A percentile compares a stretch with the other conserved stretches of the same genome.
These are phyloP conservation scores for Aculops lycopersici DNA, from an alignment of 1,140 invertebrate species.

Conservation along the genomic window DNA sequence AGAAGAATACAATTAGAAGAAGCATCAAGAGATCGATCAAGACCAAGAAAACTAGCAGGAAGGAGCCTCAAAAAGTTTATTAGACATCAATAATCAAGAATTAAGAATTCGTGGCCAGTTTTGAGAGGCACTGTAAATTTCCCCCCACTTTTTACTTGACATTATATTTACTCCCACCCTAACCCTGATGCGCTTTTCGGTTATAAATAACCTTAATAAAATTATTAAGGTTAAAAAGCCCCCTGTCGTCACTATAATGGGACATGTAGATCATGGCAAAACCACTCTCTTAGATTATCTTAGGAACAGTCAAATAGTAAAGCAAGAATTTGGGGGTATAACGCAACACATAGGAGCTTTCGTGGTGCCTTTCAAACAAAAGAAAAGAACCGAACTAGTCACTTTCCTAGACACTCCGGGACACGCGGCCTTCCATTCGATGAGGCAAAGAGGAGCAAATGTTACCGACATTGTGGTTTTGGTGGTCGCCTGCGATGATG, in stretches of 20 bases:
- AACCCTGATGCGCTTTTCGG: too few relatives aligned
- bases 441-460: slow-evolving; percentile 60
- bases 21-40: too few relatives aligned
- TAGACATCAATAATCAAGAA: too few relatives aligned
- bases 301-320: slow-evolving; percentile 47
- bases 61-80: too few relatives aligned
- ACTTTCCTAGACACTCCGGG: slow-evolving; percentile 99
- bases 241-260: slow-evolving; percentile 90
- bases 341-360: slow-evolving; percentile 99
- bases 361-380: slow-evolving; percentile 9
- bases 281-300: slow-evolving; percentile 77
- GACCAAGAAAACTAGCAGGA: too few relatives aligned
- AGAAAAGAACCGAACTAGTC: slow-evolving; percentile 15
- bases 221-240: too few relatives aligned
- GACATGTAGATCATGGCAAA: slow-evolving; percentile 97
- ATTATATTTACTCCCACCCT: too few relatives aligned
- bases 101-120: too few relatives aligned
- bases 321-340: slow-evolving; percentile 87
- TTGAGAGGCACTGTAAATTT: too few relatives aligned
- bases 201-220: too few relatives aligned
- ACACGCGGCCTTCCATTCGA: slow-evolving; percentile 72
- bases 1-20: too few relatives aligned
- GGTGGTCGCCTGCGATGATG: slow-evolving; percentile 92
- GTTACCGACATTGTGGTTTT: slow-evolving; percentile 79
- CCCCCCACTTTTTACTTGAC: too few relatives aligned